Percentiles rank a stretch among this genome's conserved stretches.
phyloP scores from a whole-genome alignment of 2,113 vertebrate genomes.

The Clinocottus analis region DNA sequence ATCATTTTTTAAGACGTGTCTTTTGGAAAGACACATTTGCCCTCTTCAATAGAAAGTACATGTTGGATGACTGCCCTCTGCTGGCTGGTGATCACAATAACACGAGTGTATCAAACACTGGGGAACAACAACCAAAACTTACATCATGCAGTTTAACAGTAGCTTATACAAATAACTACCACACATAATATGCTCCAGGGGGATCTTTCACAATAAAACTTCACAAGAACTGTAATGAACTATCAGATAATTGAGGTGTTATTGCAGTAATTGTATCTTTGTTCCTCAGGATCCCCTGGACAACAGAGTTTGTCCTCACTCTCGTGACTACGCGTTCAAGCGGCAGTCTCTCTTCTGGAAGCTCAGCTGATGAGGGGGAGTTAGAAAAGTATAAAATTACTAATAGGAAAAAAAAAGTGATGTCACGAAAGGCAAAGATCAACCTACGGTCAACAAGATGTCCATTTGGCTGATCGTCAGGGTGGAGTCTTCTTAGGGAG shows the following conservation, averaged over 20 bases:
- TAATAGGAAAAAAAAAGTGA: neutral
- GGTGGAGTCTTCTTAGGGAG: constrained; percentile 82
- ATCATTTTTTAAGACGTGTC: neutral
- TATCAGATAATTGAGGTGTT: constrained; percentile 66
- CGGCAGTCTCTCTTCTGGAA: constrained; percentile 81
- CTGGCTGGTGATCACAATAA: neutral
- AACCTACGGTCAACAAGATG: constrained; percentile 87
- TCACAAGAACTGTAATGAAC: neutral
- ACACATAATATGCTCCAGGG: neutral
- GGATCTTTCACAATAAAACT: neutral
- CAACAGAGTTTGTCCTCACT: constrained; percentile 79
- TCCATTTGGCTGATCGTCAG: constrained; percentile 80
- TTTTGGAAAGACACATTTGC: neutral
- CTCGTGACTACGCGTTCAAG: constrained; percentile 78
- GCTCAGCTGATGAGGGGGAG: constrained; percentile 78
- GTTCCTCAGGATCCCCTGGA: constrained; percentile 84
- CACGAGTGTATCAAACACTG: neutral
- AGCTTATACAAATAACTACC: neutral
- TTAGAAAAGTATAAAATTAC: neutral
- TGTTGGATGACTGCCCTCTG: constrained; percentile 12
- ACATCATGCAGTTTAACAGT: neutral
- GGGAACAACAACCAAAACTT: neutral
- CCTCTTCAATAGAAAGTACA: neutral
- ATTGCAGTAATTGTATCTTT: constrained; percentile 84
- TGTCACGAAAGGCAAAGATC: constrained; percentile 2